These are phyloP conservation scores for Mizuhopecten yessoensis DNA, from an alignment of 1,140 invertebrate species.

Conservation along the genomic window DNA sequence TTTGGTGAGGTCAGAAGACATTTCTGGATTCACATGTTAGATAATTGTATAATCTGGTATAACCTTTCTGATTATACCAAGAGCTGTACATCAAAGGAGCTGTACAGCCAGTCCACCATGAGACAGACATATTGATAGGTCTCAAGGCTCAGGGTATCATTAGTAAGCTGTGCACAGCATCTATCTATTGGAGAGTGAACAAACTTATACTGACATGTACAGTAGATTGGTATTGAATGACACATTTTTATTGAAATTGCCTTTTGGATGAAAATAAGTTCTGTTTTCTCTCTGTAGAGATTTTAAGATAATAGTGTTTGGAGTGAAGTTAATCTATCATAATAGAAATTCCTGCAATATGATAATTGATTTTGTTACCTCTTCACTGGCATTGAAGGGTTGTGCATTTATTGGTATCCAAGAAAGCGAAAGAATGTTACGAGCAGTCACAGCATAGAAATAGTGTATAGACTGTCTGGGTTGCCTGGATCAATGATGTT, in stretches of 20 bases:
- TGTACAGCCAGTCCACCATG: no score
- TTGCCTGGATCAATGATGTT: neutral
- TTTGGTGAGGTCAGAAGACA: no score
- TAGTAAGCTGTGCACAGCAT: neutral
- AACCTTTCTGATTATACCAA: no score
- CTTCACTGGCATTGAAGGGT: neutral
- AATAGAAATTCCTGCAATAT: neutral
- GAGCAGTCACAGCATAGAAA: neutral
- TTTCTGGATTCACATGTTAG: no score
- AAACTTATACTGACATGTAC: neutral
- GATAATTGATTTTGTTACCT: neutral
- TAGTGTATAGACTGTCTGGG: neutral
- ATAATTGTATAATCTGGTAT: no score
- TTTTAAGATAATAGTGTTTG: neutral
- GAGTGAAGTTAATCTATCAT: neutral
- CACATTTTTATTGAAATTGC: neutral
- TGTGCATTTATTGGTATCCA: neutral
- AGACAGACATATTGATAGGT: neutral
- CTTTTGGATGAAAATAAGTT: neutral
- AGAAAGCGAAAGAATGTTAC: neutral
- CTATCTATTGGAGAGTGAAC: neutral
- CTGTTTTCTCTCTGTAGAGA: neutral
- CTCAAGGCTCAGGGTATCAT: neutral
- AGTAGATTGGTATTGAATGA: neutral
- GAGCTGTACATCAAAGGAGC: no score